Base-by-base conservation (phyloP, 2,797 vertebrate genomes). In the Pteronotus mesoamericanus region DNA sequence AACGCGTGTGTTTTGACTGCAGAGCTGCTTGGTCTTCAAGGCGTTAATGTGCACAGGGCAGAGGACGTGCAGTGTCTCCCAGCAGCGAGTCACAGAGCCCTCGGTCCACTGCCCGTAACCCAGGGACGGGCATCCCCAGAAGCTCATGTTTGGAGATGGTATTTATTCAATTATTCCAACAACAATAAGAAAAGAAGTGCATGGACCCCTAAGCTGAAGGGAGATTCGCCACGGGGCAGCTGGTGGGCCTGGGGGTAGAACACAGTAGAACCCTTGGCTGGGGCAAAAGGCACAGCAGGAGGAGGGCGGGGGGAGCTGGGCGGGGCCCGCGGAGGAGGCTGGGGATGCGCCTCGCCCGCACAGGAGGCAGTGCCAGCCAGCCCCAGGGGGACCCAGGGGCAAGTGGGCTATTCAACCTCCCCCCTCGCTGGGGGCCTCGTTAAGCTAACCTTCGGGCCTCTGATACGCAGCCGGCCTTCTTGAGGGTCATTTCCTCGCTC, bases 141-240 rank as follows among this genome's bases (percentile, higher is more conserved):
- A 71, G 16, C 10, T 14, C 10, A 19, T 34, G 89, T 89, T 44
- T 85, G 15, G 66, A 66, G 39, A 66, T 88, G 19, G 32, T 46
- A 66, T 44, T 53, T 64, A 75, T 46, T 37, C 94, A 32, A 74
- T 42, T 75, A 51, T 68, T 74, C n/a, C 57, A 86, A n/a, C n/a
- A n/a, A n/a, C n/a, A 75, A 39, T 34, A 37, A 11, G 68, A 48
- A 12, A 75, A 61, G 24, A n/a, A 39, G 11, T n/a, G 8, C 21
- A 29, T 53, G 68, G 78, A 57, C 46, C 32, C 42, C 24, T 46
- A 2, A 37, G 3, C 14, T 68, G 51, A 74, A 74, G 86, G 44
- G 46, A 91, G 29, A 44, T 8, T 19, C 4, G 12, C 2, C 24
- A 5, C 0, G 2, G 57, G 64, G 53, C 59, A 34, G 5, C 29